Conservation (phyloP, 1,140 invertebrate species). For the Drosophila mayri region DNA sequence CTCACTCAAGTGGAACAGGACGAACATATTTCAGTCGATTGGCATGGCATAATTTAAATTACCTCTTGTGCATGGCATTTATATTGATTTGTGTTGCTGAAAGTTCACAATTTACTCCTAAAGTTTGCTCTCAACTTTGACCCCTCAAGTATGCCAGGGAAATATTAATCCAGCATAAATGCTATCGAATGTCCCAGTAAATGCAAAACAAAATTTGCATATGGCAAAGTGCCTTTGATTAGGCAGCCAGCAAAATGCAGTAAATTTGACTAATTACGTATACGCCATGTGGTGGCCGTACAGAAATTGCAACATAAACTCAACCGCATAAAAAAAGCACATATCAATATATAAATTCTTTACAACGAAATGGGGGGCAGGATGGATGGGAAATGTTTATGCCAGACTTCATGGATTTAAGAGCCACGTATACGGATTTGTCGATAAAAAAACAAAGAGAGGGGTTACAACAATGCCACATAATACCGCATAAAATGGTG, state of each 20-base stretch:
- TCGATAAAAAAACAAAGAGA: slow-evolving; percentile 41
- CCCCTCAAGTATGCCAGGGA: slow-evolving; percentile 1
- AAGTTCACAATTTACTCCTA: not conserved
- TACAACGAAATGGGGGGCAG: not conserved
- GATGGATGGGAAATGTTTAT: slow-evolving; percentile 20
- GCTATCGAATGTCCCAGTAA: not conserved
- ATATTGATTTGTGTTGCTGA: slow-evolving; percentile 22
- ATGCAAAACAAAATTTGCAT: slow-evolving; percentile 8
- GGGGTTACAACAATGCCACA: slow-evolving; percentile 51
- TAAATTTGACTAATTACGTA: slow-evolving; percentile 61
- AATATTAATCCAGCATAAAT: slow-evolving; percentile 8
- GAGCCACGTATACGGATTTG: slow-evolving; percentile 55
- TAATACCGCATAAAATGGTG: slow-evolving; percentile 42
- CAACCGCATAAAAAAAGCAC: slow-evolving; percentile 3
- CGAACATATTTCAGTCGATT: slow-evolving; percentile 41
- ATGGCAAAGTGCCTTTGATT: slow-evolving; percentile 37
- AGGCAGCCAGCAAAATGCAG: slow-evolving; percentile 30
- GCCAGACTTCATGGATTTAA: slow-evolving; percentile 57
- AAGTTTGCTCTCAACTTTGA: not conserved
- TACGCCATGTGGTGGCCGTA: slow-evolving; percentile 51
- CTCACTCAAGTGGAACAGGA: slow-evolving; percentile 45
- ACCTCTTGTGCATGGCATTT: slow-evolving; percentile 10
- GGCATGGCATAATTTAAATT: slow-evolving; percentile 47
- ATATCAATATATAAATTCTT: slow-evolving; percentile 49
- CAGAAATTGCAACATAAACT: slow-evolving; percentile 50